A percentile compares a stretch with the other conserved stretches of the same genome.
phyloP scores from a whole-genome alignment of 2,113 vertebrate genomes.

The Centropus unirufus region DNA sequence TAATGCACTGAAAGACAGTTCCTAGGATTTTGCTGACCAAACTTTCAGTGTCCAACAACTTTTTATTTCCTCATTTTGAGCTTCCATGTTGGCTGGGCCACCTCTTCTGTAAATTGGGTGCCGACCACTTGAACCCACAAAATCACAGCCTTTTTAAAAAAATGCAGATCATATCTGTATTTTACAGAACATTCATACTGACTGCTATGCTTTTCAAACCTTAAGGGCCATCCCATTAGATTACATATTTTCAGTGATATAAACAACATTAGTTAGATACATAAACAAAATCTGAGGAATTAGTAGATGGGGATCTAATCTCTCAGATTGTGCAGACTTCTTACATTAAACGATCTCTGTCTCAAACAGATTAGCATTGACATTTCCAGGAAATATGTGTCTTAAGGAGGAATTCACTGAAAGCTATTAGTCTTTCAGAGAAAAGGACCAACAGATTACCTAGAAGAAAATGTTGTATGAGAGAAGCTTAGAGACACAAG shows the following conservation, averaged over 20 bases:
- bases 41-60: not conserved
- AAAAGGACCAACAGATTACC: not conserved
- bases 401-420: constrained; percentile 8
- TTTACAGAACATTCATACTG: not conserved
- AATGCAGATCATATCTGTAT: not conserved
- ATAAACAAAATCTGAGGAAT: not conserved
- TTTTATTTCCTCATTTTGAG: not conserved
- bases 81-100: not conserved
- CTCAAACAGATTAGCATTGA: not conserved
- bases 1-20: not conserved
- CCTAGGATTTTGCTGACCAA: not conserved
- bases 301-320: not conserved
- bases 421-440: not conserved
- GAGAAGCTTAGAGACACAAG: not conserved
- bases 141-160: not conserved
- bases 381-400: not conserved
- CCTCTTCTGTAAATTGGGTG: not conserved
- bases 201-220: not conserved
- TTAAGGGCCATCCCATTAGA: not conserved
- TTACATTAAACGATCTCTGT: not conserved
- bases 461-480: not conserved
- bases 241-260: not conserved
- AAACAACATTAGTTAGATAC: not conserved
- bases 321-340: not conserved
- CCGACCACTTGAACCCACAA: not conserved